Evolutionary conservation across 2,797 vertebrate genomes (phyloP), one percentile per base, ranked within the genome.

Genomic region (Periophthalmus magnuspinnatus): DNA sequence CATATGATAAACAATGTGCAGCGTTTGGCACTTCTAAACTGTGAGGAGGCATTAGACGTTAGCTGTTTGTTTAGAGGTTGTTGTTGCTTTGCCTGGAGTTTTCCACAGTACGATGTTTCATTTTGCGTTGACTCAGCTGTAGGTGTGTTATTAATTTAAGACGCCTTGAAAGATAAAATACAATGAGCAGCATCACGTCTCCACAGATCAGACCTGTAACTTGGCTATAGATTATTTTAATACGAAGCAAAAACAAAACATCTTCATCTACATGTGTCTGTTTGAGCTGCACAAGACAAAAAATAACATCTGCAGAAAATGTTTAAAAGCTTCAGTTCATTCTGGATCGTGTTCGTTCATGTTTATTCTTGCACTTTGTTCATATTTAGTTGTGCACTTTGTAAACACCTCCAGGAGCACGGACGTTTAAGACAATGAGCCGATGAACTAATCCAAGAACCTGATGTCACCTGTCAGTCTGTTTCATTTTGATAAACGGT

Each of bases 21-120:
- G 14, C 14, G 69, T 69, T 68, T 66, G 76, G 70, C 24, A 4
- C 75, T 66, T 78, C 71, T 65, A 62, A 48, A 78, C 60, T 77
- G 70, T 60, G 74, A 80, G 72, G 58, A 50, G 64, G 71, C 78
- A 70, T 84, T 71, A 68, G 47, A 66, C 22, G 5, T 22, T 55
- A 21, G 13, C 21, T 22, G 9, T 11, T 22, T 55, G 21, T 7
- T 11, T 19, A 21, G n/a, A 22, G 9, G 7, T 50, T n/a, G 50
- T 9, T 21, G 19, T 9, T 52, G 52, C 47, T 55, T 55, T 55
- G 21, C 9, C 52, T 55, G 10, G 10, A 55, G 22, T 22, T 21
- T 55, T 55, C 4, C 21, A 13, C 21, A 22, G 21, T 5, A 22
- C 22, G n/a, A 8, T 10, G 10, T 54, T 21, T n/a, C 7, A 52